phyloP scores from a whole-genome alignment of 2,888 invertebrate species.

The Cosmia pyralina region DNA sequence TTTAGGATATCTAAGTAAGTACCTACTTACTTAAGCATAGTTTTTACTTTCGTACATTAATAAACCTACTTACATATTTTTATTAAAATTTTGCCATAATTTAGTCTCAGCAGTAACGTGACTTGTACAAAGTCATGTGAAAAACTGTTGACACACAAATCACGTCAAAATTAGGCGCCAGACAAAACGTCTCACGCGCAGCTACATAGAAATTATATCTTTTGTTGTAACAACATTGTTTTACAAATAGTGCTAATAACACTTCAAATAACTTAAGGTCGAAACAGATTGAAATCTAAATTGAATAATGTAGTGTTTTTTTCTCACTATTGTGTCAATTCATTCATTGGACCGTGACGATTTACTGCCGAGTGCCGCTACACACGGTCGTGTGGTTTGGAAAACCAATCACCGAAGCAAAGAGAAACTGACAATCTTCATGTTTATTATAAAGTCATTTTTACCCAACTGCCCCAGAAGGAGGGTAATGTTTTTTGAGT shows the following conservation, averaged over 20 bases:
- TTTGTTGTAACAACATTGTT: slow-evolving; percentile 78
- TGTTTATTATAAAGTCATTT: slow-evolving; percentile 2
- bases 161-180: slow-evolving; percentile 59
- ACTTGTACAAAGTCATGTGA: slow-evolving; percentile 60
- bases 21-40: not conserved
- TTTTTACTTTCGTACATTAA: slow-evolving; percentile 1
- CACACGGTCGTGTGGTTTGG: slow-evolving; percentile 61
- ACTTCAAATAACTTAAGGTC: slow-evolving; percentile 76
- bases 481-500: too few relatives aligned
- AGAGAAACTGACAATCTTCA: not conserved
- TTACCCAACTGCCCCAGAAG: not conserved
- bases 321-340: slow-evolving; percentile 84
- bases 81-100: slow-evolving; percentile 6
- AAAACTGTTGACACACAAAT: slow-evolving; percentile 66
- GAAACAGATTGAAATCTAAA: slow-evolving; percentile 79
- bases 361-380: slow-evolving; percentile 64
- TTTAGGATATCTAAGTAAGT: not conserved
- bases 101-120: slow-evolving; percentile 15
- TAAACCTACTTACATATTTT: slow-evolving; percentile 23
- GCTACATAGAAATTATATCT: slow-evolving; percentile 70
- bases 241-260: slow-evolving; percentile 81
- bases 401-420: slow-evolving; percentile 20
- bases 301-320: slow-evolving; percentile 73
- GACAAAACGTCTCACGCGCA: slow-evolving; percentile 71
- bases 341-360: slow-evolving; percentile 71